Percentiles rank a stretch among this genome's conserved stretches.
Evolutionary conservation across 2,888 invertebrate genomes (phyloP).

Genomic region (Eulithis testata): DNA sequence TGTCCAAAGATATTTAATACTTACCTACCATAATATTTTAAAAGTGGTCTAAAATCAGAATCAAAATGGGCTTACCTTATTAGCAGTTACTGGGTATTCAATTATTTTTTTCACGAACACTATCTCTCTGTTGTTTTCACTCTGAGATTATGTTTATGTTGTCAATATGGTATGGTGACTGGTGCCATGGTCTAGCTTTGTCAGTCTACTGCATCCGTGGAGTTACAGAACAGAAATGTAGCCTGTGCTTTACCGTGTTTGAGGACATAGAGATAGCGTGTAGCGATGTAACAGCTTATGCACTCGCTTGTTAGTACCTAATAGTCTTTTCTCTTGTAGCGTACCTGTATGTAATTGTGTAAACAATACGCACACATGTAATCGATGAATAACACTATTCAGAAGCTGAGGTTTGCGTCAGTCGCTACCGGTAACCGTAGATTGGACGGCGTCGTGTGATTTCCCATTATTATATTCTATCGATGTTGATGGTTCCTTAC

Average conservation of each 20-base stretch:
- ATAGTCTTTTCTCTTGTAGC: not conserved
- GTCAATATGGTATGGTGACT: constrained; percentile 2
- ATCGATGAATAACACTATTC: too few relatives aligned
- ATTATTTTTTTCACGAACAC: not conserved
- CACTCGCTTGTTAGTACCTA: not conserved
- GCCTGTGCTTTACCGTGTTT: constrained; percentile 33
- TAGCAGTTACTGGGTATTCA: not conserved
- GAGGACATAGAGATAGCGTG: constrained; percentile 17
- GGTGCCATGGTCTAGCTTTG: constrained; percentile 20
- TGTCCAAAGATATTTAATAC: too few relatives aligned
- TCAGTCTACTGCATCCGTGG: constrained; percentile 29
- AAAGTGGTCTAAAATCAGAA: too few relatives aligned
- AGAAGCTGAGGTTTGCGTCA: too few relatives aligned
- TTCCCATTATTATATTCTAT: too few relatives aligned
- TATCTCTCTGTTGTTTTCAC: constrained; percentile 3
- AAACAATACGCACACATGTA: too few relatives aligned
- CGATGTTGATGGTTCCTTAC: not conserved
- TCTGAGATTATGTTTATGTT: not conserved
- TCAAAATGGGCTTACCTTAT: not conserved
- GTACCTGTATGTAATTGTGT: too few relatives aligned
- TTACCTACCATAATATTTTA: too few relatives aligned
- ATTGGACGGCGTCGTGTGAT: too few relatives aligned
- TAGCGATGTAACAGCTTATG: constrained; percentile 10
- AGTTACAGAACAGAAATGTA: constrained; percentile 19
- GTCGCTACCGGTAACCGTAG: too few relatives aligned